phyloP scores from a whole-genome alignment of 53 echinoderm and acorn worm genomes.

The Apostichopus leukothele region DNA sequence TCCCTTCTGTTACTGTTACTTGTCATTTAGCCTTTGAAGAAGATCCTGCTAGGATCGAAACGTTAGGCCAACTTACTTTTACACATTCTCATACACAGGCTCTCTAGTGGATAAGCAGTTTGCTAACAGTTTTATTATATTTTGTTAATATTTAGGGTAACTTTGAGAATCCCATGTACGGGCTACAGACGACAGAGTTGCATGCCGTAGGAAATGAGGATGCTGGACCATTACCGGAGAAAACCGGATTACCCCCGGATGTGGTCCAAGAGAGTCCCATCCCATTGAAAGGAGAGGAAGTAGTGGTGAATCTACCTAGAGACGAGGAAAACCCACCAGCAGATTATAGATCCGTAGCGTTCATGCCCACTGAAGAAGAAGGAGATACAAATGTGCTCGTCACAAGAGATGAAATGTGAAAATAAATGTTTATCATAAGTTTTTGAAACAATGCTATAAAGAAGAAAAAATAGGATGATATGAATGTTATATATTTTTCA shows the following conservation, averaged over 20 bases:
- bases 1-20: no score
- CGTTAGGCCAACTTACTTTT: no score
- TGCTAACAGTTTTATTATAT: no score
- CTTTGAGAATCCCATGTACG: slow-evolving; percentile 89
- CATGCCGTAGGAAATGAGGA: slow-evolving; percentile 17
- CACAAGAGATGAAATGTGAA: slow-evolving; percentile 53
- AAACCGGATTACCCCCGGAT: slow-evolving; percentile 68
- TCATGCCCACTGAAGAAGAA: slow-evolving; percentile 62
- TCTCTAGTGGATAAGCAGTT: no score
- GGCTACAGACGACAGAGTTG: slow-evolving; percentile 55
- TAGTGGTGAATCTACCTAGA: slow-evolving; percentile 47
- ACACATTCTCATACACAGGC: no score
- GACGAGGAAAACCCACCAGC: slow-evolving; percentile 36
- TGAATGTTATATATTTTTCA: no score
- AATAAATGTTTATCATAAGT: neutral
- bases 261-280: slow-evolving; percentile 60
- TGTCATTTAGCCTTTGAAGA: no score
- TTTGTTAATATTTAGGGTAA: neutral
- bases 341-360: slow-evolving; percentile 49
- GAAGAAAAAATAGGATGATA: no score
- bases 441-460: neutral
- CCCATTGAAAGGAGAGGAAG: slow-evolving; percentile 54
- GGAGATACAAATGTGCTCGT: slow-evolving; percentile 76
- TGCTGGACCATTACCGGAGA: slow-evolving; percentile 62
- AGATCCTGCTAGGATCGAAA: no score